Base-by-base conservation (phyloP, 2,888 invertebrate species). In the Amphipoea oculea region DNA sequence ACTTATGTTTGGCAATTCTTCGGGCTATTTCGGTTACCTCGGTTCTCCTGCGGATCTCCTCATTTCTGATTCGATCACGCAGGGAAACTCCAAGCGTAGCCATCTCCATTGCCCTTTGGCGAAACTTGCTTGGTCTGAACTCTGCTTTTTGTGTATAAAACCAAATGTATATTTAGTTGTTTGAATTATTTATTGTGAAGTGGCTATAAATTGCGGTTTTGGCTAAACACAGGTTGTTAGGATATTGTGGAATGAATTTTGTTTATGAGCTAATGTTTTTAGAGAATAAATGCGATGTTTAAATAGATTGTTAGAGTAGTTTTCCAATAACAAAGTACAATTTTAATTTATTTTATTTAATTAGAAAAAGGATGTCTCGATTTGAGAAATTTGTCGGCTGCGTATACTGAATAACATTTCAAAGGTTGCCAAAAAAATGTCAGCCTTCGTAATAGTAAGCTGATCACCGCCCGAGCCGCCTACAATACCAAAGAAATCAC, bases 171-270 rank as follows among this genome's bases (percentile, higher is more conserved):
- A 79, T 70, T 84, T 81, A 69, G 9, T 72, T 66, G 36, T 57
- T 71, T 54, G 29, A 71, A 83, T 65, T 57, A 84, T 79, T 79
- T 86, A 79, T 79, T 51, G 57, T 60, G 63, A 67, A 79, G 40
- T 63, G 66, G 45, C 57, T 73, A 70, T 83, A 73, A 78, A 83
- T 83, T 84, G 79, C 11, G 73, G 86, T 73, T 78, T 65, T 20
- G 63, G 69, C 29, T 63, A 75, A 78, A 75, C 74, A 78, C 57
- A 62, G 65, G 68, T 73, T 86, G 78, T 78, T 86, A 63, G 40
- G 57, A 65, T 70, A 81, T 68, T 81, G 40, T 65, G 45, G 40
- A n/a, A 60, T 23, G 11, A 69, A 69, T 68, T 70, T 73, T 63
- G 54, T 81, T 74, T 63, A 45, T 40, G 14, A 51, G 23, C 14